phyloP scores from a whole-genome alignment of 2,113 vertebrate species.

The Psittacus erithacus region DNA sequence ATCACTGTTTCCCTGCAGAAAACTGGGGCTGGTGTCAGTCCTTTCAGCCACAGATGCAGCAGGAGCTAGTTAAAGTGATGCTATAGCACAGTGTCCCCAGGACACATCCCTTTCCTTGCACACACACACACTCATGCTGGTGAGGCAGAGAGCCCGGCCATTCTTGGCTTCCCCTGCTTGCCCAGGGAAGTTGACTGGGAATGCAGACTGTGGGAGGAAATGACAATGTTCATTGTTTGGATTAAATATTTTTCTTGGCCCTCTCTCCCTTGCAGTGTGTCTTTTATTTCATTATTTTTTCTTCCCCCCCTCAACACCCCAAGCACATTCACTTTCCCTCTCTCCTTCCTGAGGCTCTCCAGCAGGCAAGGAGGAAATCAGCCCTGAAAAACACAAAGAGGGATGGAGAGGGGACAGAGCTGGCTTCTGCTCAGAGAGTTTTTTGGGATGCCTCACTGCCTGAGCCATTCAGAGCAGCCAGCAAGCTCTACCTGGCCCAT shows the following conservation, averaged over 20 bases:
- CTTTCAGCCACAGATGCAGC: background rate
- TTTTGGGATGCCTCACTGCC: background rate
- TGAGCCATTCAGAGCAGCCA: background rate
- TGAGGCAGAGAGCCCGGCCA: slow-evolving; percentile 47
- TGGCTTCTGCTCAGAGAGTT: background rate
- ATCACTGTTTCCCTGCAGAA: background rate
- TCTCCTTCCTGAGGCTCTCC: slow-evolving; percentile 13
- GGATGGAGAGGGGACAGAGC: background rate
- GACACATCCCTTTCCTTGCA: background rate
- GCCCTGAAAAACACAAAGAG: slow-evolving; percentile 11
- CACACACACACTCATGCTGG: background rate
- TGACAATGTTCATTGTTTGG: slow-evolving; percentile 74
- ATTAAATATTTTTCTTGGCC: slow-evolving; percentile 78
- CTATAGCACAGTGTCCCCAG: background rate
- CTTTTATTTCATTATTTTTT: slow-evolving; percentile 37
- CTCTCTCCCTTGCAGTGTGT: slow-evolving; percentile 42
- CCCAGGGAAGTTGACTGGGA: slow-evolving; percentile 69
- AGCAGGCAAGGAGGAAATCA: background rate
- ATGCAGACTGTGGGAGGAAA: slow-evolving; percentile 79
- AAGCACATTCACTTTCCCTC: slow-evolving; percentile 19
- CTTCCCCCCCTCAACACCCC: background rate
- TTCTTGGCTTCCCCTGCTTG: slow-evolving; percentile 62
- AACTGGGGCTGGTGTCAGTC: background rate
- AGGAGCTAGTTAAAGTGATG: background rate
- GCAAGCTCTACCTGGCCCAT: background rate